These are phyloP conservation scores for Entosphenus tridentatus DNA, from an alignment of 2,113 vertebrate species.

Conservation along the genomic window DNA sequence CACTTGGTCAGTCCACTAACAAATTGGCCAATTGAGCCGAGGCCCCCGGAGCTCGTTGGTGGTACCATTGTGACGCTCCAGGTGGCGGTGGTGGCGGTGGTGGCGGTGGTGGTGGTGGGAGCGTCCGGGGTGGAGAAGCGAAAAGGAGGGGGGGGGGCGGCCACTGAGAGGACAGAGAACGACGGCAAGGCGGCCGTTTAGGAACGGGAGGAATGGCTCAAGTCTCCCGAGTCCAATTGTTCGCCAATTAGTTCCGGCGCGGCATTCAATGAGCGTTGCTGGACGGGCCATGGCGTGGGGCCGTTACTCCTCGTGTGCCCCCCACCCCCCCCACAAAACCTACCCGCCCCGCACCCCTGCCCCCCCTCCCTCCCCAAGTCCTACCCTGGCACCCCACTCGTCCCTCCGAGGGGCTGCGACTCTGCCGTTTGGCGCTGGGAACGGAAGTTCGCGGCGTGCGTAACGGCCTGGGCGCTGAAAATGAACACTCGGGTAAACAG, in stretches of 20 bases:
- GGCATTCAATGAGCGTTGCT: neutral
- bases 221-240: neutral
- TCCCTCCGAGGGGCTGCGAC: no score
- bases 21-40: constrained; percentile 5
- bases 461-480: no score
- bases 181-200: neutral
- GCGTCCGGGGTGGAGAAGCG: neutral
- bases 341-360: no score
- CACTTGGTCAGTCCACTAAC: neutral
- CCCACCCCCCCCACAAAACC: no score
- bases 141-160: neutral
- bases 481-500: no score
- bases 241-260: neutral
- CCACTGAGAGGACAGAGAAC: no score
- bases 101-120: neutral
- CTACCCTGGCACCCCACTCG: no score
- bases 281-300: no score
- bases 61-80: constrained; percentile 2
- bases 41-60: constrained; percentile 3
- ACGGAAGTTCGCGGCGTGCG: no score
- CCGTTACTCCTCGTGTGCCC: no score
- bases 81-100: neutral
- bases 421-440: no score
- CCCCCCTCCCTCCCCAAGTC: no score
- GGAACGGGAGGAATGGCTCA: constrained; percentile 1